These are phyloP conservation scores for Netelia virgata DNA, from an alignment of 2,888 invertebrate species.

Conservation along the genomic window DNA sequence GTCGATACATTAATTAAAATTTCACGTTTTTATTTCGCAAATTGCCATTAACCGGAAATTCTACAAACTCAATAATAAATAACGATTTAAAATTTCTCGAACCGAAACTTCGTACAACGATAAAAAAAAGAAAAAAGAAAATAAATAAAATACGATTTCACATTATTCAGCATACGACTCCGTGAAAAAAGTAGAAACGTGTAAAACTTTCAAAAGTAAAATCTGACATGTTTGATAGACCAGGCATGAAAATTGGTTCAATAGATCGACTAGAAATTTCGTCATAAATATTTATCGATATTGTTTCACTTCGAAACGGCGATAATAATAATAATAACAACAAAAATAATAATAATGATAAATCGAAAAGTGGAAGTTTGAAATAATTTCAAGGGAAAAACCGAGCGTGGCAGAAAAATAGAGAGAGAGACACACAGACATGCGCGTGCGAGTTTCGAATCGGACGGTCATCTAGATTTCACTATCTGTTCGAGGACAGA, in stretches of 20 bases:
- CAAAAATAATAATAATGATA: neutral
- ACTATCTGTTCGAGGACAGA: constrained; percentile 41
- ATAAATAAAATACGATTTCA: too few species aligned
- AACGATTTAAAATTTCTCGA: too few species aligned
- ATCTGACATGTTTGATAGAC: neutral
- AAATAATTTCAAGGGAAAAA: constrained; percentile 43
- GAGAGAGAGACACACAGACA: constrained; percentile 3
- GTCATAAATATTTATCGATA: constrained; percentile 17
- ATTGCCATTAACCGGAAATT: too few species aligned
- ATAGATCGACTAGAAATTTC: neutral
- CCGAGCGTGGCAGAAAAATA: neutral
- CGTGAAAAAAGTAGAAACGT: too few species aligned
- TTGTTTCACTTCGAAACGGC: neutral
- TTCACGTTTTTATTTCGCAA: too few species aligned
- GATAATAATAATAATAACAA: neutral
- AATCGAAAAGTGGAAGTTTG: constrained; percentile 19
- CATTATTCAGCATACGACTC: too few species aligned
- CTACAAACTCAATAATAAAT: too few species aligned
- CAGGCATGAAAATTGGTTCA: neutral
- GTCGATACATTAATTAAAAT: too few species aligned
- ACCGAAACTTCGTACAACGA: too few species aligned
- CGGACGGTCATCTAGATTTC: constrained; percentile 25
- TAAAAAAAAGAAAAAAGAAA: too few species aligned
- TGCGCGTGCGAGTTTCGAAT: neutral
- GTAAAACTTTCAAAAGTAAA: too few species aligned